phyloP scores from a whole-genome alignment of 2,888 invertebrate genomes.

The Arctia plantaginis region DNA sequence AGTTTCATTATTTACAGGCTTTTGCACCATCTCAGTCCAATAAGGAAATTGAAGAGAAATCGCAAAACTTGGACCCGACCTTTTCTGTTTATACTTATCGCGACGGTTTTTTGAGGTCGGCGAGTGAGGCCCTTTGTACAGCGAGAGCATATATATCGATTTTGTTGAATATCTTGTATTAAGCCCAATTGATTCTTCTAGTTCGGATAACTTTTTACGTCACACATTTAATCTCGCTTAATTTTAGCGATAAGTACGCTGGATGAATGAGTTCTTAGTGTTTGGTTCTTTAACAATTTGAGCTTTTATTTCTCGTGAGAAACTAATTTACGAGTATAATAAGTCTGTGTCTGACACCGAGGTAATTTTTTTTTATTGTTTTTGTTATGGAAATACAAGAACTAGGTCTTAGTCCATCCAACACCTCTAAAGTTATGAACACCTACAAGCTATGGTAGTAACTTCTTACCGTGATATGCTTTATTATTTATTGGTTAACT shows the following conservation, averaged over 20 bases:
- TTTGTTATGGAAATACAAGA: neutral
- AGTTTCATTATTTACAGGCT: slow-evolving; percentile 39
- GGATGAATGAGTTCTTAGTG: neutral
- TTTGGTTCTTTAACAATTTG: neutral
- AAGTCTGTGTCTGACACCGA: neutral
- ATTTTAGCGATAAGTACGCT: neutral
- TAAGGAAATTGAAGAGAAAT: slow-evolving; percentile 43
- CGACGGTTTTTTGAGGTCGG: slow-evolving; percentile 29
- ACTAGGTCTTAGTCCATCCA: neutral
- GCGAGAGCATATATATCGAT: slow-evolving; percentile 36
- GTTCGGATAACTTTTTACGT: slow-evolving; percentile 29
- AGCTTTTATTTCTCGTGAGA: neutral
- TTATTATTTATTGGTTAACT: neutral
- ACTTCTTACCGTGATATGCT: neutral
- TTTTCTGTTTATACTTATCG: slow-evolving; percentile 42
- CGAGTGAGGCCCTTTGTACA: slow-evolving; percentile 25
- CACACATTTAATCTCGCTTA: neutral
- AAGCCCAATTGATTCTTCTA: slow-evolving; percentile 27
- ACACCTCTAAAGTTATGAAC: too few relatives aligned
- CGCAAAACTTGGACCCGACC: slow-evolving; percentile 32
- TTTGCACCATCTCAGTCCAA: slow-evolving; percentile 23
- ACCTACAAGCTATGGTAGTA: neutral
- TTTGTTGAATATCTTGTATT: slow-evolving; percentile 32
- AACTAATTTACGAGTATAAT: neutral
- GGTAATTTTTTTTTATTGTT: neutral